Evolutionary conservation across 92 coral and sea anemone species (phyloP), one percentile per base, ranked within the genome.

Genomic region (Anthopleura xanthogrammica): DNA sequence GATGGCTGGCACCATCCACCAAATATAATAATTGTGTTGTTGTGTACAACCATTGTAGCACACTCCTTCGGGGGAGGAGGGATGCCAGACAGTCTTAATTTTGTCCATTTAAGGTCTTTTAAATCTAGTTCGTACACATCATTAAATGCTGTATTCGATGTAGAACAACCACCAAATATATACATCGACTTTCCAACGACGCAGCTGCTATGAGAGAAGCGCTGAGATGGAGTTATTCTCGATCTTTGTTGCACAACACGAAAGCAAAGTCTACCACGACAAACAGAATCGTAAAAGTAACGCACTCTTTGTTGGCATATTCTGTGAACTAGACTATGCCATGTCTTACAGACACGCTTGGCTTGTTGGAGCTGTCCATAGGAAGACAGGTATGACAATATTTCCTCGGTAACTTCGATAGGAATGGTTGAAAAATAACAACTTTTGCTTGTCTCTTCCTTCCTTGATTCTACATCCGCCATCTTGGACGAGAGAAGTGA

Each of bases 1-100:
- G 94, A 87, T 19, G 98, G 98, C 88, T 92, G 98, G 79, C 98
- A 94, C 93, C 98, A 95, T 24, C 98, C 98, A 42, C 98, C 98
- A 77, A 95, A 95, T 77, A 95, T 78, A 2, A 95, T 72, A 52
- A 94, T 84, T 6, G 81, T 70, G 43, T 86, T 90, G 39, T 82
- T 60, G 76, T 92, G 83, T 36, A 66, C 85, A 12, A 95, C 98
- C 88, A 90, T 87, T 0, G 96, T 94, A 1, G 95, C 96, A 83
- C 98, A 95, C 64, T 95, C 98, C 78, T 93, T 94, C 0, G 98
- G 98, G 4, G 95, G 90, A 3, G 98, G 98, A 16, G 98, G 91
- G 12, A 79, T 71, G 0, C 98, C 98, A 36, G 88, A 84, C 3
- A 93, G 79, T 1, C 91, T 78, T 5, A 91, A 90, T 43, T 90